Evolutionary conservation across 2,797 vertebrate genomes (phyloP).

Genomic region (Bovichtus variegatus): DNA sequence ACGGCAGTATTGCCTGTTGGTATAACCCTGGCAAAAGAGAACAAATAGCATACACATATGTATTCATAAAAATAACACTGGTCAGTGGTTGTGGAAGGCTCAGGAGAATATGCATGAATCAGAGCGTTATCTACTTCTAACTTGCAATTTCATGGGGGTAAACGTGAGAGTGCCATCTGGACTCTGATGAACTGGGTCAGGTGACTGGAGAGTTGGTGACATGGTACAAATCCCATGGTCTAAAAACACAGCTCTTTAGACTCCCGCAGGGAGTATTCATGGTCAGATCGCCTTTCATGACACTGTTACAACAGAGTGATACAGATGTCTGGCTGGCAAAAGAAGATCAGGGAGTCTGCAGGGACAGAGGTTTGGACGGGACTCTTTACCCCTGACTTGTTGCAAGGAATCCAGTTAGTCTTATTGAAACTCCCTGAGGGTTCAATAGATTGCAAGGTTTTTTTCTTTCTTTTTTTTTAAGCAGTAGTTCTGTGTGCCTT

Average conservation of each 20-base stretch:
- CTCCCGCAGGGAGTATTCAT: constrained; percentile 52
- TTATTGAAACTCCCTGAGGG: constrained; percentile 16
- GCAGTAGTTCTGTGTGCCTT: not conserved
- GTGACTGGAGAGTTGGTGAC: constrained; percentile 33
- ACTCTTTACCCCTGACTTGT: constrained; percentile 14
- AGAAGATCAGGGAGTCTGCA: constrained; percentile 8
- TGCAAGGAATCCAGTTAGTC: constrained; percentile 27
- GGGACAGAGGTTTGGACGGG: not conserved
- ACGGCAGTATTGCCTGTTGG: constrained; percentile 12
- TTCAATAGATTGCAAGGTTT: constrained; percentile 15
- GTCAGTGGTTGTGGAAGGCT: constrained; percentile 18
- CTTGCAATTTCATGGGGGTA: constrained; percentile 24
- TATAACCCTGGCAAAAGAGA: constrained; percentile 55
- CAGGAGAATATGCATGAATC: constrained; percentile 6
- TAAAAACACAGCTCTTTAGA: constrained; percentile 49
- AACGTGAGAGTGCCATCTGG: constrained; percentile 7
- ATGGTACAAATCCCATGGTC: constrained; percentile 60
- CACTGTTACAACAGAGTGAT: constrained; percentile 45
- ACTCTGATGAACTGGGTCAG: constrained; percentile 24
- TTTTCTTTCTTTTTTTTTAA: not conserved
- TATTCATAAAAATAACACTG: constrained; percentile 27
- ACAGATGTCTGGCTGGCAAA: constrained; percentile 56
- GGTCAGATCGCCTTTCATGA: constrained; percentile 57
- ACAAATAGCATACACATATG: constrained; percentile 59
- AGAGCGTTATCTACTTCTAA: constrained; percentile 5